Conservation (phyloP, 2,797 vertebrate species). For the Perodicticus potto region DNA sequence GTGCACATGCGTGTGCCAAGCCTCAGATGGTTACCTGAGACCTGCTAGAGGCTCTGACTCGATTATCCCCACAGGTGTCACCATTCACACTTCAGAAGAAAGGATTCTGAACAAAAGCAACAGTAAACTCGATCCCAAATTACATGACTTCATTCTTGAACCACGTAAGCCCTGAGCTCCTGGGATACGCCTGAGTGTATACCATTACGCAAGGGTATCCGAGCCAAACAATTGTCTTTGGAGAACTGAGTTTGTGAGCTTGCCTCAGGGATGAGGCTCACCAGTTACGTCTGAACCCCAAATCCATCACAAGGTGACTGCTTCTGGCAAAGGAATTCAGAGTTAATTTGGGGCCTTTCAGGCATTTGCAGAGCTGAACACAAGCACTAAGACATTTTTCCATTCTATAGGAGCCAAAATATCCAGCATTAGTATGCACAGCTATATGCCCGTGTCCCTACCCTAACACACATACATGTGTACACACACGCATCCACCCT, state of each 20-base stretch:
- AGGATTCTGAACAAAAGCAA: background rate
- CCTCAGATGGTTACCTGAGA: background rate
- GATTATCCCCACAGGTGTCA: background rate
- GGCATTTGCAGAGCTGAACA: background rate
- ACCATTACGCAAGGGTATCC: background rate
- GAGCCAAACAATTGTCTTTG: background rate
- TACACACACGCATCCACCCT: background rate
- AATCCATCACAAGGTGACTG: background rate
- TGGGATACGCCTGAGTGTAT: background rate
- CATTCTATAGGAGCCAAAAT: background rate
- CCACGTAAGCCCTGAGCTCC: background rate
- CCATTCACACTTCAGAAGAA: background rate
- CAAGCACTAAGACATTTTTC: background rate
- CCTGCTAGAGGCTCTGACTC: background rate
- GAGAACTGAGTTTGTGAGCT: background rate
- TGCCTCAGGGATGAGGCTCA: background rate
- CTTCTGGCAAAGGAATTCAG: background rate
- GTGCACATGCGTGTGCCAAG: background rate
- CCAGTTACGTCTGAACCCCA: background rate
- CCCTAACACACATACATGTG: background rate
- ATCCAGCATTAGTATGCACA: background rate
- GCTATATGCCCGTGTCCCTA: background rate
- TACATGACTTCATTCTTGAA: background rate
- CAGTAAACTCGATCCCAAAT: background rate
- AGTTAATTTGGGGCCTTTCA: background rate